Percentiles rank a stretch among this genome's conserved stretches.
Evolutionary conservation across 2,888 invertebrate genomes (phyloP).

Genomic region (Seira sanloemensis): DNA sequence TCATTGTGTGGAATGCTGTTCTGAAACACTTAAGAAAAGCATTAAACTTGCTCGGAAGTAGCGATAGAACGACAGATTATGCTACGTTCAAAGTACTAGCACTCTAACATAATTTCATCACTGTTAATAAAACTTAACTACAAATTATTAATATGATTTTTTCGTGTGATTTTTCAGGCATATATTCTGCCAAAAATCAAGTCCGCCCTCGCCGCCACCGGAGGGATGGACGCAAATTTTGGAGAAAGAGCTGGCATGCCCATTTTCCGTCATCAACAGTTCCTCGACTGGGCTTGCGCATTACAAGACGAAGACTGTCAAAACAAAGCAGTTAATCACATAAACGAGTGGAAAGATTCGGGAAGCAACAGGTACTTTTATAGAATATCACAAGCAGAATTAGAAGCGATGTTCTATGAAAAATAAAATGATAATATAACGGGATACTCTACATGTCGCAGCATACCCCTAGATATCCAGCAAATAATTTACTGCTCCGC

Average conservation of each 20-base stretch:
- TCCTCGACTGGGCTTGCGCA: slow-evolving; percentile 67
- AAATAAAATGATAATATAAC: slow-evolving; percentile 3
- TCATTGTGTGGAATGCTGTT: slow-evolving; percentile 67
- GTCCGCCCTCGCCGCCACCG: slow-evolving; percentile 37
- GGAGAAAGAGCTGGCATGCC: slow-evolving; percentile 53
- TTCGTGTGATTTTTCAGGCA: slow-evolving; percentile 17
- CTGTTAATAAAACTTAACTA: too few relatives aligned
- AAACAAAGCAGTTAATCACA: slow-evolving; percentile 15
- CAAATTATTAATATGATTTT: slow-evolving; percentile 1
- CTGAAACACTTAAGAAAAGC: slow-evolving; percentile 56
- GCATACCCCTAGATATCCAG: slow-evolving; percentile 59
- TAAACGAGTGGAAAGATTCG: slow-evolving; percentile 42
- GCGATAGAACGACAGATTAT: slow-evolving; percentile 10
- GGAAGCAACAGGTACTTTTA: slow-evolving; percentile 44
- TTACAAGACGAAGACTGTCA: slow-evolving; percentile 60
- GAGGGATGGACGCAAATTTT: slow-evolving; percentile 41
- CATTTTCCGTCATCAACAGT: slow-evolving; percentile 60
- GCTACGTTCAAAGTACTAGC: slow-evolving; percentile 50
- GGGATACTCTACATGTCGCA: slow-evolving; percentile 19
- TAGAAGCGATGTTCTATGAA: not conserved
- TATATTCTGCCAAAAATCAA: slow-evolving; percentile 59
- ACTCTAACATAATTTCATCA: not conserved
- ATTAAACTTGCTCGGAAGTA: slow-evolving; percentile 43
- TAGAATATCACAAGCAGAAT: not conserved
- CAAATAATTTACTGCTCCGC: slow-evolving; percentile 63